Base-by-base conservation (phyloP, 2,888 invertebrate genomes). In the Bhutanitis thaidina region DNA sequence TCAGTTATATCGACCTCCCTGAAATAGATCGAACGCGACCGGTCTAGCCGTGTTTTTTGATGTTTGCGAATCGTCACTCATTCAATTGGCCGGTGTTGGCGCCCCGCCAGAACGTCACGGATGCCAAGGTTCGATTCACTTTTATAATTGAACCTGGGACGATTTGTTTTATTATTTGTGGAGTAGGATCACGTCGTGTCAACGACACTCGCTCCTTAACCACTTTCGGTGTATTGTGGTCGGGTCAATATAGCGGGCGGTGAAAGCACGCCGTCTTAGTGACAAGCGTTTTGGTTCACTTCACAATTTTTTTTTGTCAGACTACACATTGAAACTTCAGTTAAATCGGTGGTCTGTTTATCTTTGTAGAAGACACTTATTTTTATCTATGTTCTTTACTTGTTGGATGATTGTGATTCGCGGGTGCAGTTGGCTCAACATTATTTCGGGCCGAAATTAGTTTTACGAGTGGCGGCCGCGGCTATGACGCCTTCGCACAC, bases 1-100 rank as follows among this genome's bases (percentile, higher is more conserved):
- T 81, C 76, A 81, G 70, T 69, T 70, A 62, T 67, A 74, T 76
- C 74, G 74, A 80, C 78, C 81, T 81, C 74, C 77, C 80, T 64
- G 60, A 85, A 87, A 89, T 89, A 89, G 84, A 34, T 12, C 63
- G 69, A 69, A 74, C 72, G 72, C 80, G 80, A 78, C 74, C 77
- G 25, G 80, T 80, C 80, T 79, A 80, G 77, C 77, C 74, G 77
- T 76, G 69, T 37, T 41, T 51, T 77, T 80, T 76, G 71, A 69
- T 73, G 69, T 67, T 73, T 69, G 73, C 74, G 68, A 77, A 83
- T 82, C 84, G 80, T 85, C 84, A 83, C 79, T 85, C 87, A 88
- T 87, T 88, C 85, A 87, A 85, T 83, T 77, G 74, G 65, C 65
- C 69, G 67, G 55, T 59, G 64, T 80, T 89, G 88, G 88, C 84